Percentiles rank a stretch among this genome's conserved stretches.
Evolutionary conservation across 1,140 invertebrate species (phyloP).

Genomic region (Oncopodura yosiiana): DNA sequence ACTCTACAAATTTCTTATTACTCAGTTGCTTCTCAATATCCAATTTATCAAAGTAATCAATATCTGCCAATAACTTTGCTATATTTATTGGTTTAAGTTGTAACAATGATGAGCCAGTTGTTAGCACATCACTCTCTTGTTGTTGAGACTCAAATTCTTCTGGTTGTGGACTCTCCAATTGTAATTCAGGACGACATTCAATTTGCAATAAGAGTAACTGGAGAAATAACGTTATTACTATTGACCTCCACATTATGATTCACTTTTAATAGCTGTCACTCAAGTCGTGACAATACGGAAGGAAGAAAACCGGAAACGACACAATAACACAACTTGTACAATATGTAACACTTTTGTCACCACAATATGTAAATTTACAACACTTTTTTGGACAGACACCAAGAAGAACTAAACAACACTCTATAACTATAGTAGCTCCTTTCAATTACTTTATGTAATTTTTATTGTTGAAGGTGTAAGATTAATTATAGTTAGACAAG

Average conservation of each 20-base stretch:
- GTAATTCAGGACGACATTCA: background rate
- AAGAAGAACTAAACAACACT: too few species aligned
- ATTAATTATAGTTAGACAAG: background rate
- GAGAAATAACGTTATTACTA: too few species aligned
- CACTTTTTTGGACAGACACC: too few species aligned
- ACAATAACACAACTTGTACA: too few species aligned
- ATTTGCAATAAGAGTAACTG: background rate
- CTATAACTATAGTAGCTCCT: too few species aligned
- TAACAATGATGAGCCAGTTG: background rate
- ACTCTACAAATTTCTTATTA: slow-evolving; percentile 16
- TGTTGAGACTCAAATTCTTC: background rate
- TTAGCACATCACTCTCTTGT: background rate
- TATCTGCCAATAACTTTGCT: slow-evolving; percentile 9
- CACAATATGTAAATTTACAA: too few species aligned
- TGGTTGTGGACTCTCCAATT: background rate
- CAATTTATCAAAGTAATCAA: slow-evolving; percentile 23
- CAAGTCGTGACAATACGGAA: too few species aligned
- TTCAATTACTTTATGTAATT: too few species aligned
- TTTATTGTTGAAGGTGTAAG: background rate
- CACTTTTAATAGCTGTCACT: too few species aligned
- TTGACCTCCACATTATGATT: too few species aligned
- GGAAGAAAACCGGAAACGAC: too few species aligned
- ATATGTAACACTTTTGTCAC: too few species aligned
- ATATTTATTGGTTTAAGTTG: background rate
- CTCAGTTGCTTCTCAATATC: slow-evolving; percentile 9